Evolutionary conservation across 2,797 vertebrate genomes (phyloP), one percentile per base, ranked within the genome.

Genomic region (Myotis daubentonii): DNA sequence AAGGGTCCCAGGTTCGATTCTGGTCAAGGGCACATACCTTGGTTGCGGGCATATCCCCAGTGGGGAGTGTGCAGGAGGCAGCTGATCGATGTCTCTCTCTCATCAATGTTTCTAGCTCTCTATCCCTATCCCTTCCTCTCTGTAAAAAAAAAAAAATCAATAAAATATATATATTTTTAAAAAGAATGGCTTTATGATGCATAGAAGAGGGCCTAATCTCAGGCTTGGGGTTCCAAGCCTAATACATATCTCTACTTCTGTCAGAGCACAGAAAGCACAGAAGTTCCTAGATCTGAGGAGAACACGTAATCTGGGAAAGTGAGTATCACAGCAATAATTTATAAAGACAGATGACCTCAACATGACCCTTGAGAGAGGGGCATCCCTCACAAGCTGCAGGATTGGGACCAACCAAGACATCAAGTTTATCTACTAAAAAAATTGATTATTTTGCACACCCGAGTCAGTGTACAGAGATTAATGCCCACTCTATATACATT

Each of bases 401-500:
- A 65, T 88, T 75, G 88, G 30, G 28, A 66, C 38, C 0, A 22
- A 95, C 85, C 55, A 25, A 97, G 93, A 95, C 93, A 97, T 94
- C 93, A 95, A 75, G 65, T 90, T 96, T 95, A 76, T 90, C 92
- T 95, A 97, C 96, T 96, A 82, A 97, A 93, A 93, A 93, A 90
- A 90, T 60, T 49, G 90, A 95, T 94, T 95, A 95, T 90, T 92
- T 91, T 92, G 86, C 90, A 97, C 96, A 97, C 96, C 96, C 96
- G 93, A 91, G 94, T 95, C 95, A 94, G 90, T 79, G 49, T 82
- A 93, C 92, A 95, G 83, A 96, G 92, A 97, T 96, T 75, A 96
- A 97, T 96, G 79, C 83, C 76, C 71, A 80, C 80, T 96, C 70
- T 93, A 79, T 96, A 86, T 87, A 80, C 95, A 97, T 97, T 97